Conservation (phyloP, 1,140 invertebrate species). For the Drosophila repletoides region DNA sequence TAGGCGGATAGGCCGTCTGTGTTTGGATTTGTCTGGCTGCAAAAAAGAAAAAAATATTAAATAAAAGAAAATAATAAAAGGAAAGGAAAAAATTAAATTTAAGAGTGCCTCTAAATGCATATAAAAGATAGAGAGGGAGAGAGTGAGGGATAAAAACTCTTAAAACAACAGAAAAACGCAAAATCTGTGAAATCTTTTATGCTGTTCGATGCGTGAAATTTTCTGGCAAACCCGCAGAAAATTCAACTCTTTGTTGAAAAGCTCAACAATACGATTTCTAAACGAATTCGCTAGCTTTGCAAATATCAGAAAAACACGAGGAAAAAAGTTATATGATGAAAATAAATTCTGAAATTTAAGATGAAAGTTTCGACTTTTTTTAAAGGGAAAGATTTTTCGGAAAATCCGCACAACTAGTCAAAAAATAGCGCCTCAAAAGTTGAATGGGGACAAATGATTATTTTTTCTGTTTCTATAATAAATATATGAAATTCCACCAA, state of each 20-base stretch:
- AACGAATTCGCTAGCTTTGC: no score
- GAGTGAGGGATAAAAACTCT: slow-evolving; percentile 58
- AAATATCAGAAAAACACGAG: no score
- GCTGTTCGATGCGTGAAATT: slow-evolving; percentile 25
- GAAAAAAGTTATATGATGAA: no score
- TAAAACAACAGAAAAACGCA: slow-evolving; percentile 57
- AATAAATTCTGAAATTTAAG: no score
- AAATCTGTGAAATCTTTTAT: slow-evolving; percentile 56
- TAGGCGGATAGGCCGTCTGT: slow-evolving; percentile 70
- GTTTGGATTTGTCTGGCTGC: slow-evolving; percentile 77
- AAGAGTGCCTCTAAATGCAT: slow-evolving; percentile 30
- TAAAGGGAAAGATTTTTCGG: no score
- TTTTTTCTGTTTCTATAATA: no score
- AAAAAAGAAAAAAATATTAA: slow-evolving; percentile 50
- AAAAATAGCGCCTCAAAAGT: no score
- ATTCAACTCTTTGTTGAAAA: slow-evolving; percentile 37
- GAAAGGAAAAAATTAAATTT: neutral
- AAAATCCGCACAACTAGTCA: no score
- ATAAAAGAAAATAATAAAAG: slow-evolving; percentile 22
- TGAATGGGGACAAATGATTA: no score
- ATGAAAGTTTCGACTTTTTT: no score
- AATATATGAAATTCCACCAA: no score
- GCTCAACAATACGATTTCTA: slow-evolving; percentile 22
- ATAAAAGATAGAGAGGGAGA: no score
- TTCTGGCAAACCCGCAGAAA: slow-evolving; percentile 41